Conservation (phyloP, 2,797 vertebrate species). For the Malacoraja senta region DNA sequence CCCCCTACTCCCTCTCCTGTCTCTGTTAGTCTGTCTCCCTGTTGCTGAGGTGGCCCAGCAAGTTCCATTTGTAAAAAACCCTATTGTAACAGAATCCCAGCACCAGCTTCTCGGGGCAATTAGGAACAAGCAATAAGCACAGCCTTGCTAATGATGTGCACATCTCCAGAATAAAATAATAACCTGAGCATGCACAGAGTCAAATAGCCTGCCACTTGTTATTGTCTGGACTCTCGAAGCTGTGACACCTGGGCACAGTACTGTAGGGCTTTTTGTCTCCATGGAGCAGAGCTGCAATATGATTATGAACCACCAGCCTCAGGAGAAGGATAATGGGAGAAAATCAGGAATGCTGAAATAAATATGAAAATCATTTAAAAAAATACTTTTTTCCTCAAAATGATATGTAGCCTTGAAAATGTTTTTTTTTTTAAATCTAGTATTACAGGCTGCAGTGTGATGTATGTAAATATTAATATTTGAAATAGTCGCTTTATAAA, state of each 20-base stretch:
- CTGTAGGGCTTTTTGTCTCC: not conserved
- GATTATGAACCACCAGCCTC: not conserved
- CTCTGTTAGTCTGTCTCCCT: not conserved
- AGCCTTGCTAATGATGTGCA: slow-evolving; percentile 13
- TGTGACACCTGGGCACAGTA: not conserved
- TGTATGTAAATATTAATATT: slow-evolving; percentile 34
- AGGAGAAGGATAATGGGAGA: not conserved
- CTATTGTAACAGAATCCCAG: not conserved
- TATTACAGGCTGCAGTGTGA: not conserved
- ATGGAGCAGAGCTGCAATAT: too few species aligned
- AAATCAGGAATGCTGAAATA: not conserved
- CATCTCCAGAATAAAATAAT: not conserved
- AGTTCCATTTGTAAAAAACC: not conserved
- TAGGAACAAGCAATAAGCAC: not conserved
- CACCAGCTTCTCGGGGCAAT: not conserved
- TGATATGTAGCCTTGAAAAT: not conserved
- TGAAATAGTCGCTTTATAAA: slow-evolving; percentile 18
- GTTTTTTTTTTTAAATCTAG: not conserved
- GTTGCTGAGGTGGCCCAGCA: not conserved
- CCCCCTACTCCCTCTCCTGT: not conserved
- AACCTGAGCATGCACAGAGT: not conserved
- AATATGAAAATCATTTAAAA: not conserved
- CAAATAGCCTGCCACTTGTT: not conserved
- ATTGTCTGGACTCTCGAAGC: not conserved
- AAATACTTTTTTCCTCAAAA: not conserved